Conservation (phyloP, 1,140 invertebrate genomes). For the Euwallacea similis region DNA sequence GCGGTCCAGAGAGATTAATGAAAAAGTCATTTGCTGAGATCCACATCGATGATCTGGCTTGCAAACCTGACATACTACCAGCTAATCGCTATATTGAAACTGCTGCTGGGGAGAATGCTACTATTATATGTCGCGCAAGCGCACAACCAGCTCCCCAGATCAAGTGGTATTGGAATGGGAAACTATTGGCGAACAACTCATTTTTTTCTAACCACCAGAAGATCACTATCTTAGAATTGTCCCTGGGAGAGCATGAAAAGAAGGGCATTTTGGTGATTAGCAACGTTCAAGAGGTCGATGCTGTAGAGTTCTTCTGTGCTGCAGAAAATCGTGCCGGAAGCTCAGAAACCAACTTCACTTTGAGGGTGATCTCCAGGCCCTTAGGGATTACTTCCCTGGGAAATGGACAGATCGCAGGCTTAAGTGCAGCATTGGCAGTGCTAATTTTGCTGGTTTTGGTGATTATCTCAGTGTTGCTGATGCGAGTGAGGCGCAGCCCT, state of each 20-base stretch:
- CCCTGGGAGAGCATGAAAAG: constrained; percentile 70
- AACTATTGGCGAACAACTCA: constrained; percentile 76
- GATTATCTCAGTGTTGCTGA: constrained; percentile 71
- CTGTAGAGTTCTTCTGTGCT: constrained; percentile 87
- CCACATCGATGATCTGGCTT: constrained; percentile 82
- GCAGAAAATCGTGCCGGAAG: constrained; percentile 90
- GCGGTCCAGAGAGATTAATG: constrained; percentile 67
- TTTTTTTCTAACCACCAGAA: constrained; percentile 79
- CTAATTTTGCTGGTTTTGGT: constrained; percentile 76
- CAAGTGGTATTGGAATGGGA: constrained; percentile 86
- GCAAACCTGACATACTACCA: constrained; percentile 78
- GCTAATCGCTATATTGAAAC: constrained; percentile 76
- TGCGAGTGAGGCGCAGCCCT: constrained; percentile 69
- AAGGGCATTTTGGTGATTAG: constrained; percentile 79
- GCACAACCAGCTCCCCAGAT: constrained; percentile 80
- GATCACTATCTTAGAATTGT: constrained; percentile 72
- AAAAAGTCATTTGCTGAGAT: constrained; percentile 74
- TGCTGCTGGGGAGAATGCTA: constrained; percentile 80
- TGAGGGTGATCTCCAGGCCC: constrained; percentile 75
- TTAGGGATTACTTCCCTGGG: constrained; percentile 78
- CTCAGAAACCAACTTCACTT: constrained; percentile 88
- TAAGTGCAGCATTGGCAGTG: constrained; percentile 79
- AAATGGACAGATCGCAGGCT: constrained; percentile 80
- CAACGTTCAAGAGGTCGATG: constrained; percentile 84
- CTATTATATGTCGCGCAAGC: constrained; percentile 76